Evolutionary conservation across 2,888 invertebrate genomes (phyloP), one percentile per base, ranked within the genome.

Genomic region (Plutella xylostella): DNA sequence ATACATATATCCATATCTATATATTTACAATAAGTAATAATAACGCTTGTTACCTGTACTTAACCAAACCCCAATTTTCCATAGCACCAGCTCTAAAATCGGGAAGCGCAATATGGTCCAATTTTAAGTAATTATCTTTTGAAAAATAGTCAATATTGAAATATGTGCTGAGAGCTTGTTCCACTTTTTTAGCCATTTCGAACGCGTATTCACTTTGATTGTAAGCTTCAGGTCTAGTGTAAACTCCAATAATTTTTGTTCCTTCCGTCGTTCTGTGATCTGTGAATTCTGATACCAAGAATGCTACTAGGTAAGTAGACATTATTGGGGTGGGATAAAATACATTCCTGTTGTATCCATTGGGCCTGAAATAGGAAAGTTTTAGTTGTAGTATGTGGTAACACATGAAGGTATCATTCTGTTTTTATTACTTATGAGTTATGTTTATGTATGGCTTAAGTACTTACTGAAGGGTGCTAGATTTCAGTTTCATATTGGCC

Each of bases 21-120:
- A n/a, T n/a, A n/a, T n/a, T n/a, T n/a, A n/a, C n/a, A n/a, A n/a
- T n/a, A n/a, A n/a, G n/a, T n/a, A 28, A 28, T 4, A 2, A 28
- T 28, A 2, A 28, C 7, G 9, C 9, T 6, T 15, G 47, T 51
- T 65, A 90, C 90, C 88, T 88, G 73, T 92, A 96, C 2, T 92
- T 94, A 6, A 94, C 86, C 19, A 96, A 78, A 6, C 95, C 96
- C 94, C 95, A 96, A 65, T 96, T 96, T 65, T 95, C 94, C 95
- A 96, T 95, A 43, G 95, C 95, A 35, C 92, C 93, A 51, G 92
- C 90, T 39, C 87, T 86, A 65, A 95, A 94, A 64, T 95, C 93
- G 0, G 93, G 90, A 48, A 96, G 86, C 1, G 93, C 94, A n/a
- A 94, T 89, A 61, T 94, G 89, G 61, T 95, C 92, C 68, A 94